phyloP scores from a whole-genome alignment of 2,888 invertebrate genomes.

The Hirtodrosophila trivittata region DNA sequence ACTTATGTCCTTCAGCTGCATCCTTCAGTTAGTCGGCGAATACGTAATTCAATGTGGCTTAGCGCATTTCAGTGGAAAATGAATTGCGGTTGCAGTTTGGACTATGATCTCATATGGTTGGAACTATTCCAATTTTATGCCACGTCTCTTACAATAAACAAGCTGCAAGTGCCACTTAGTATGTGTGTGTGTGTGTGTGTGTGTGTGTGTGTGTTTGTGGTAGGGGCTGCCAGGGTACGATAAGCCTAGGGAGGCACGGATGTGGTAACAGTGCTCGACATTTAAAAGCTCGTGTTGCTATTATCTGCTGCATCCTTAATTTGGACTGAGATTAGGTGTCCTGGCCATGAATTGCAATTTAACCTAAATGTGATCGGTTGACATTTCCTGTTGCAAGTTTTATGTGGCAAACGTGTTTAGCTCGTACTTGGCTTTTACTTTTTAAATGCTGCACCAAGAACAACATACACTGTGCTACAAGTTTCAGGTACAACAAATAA shows the following conservation, averaged over 20 bases:
- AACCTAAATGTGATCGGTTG: conserved; percentile 71
- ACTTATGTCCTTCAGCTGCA: background rate
- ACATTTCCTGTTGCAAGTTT: conserved; percentile 56
- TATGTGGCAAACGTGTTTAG: conserved; percentile 30
- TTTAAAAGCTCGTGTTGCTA: conserved; percentile 1
- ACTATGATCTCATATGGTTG: conserved; percentile 47
- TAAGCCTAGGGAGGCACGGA: conserved; percentile 40
- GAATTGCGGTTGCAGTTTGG: conserved; percentile 53
- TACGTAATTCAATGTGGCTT: conserved; percentile 6
- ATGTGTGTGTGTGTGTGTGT: conserved; percentile 53
- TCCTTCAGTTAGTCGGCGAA: conserved; percentile 3
- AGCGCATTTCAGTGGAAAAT: conserved; percentile 19
- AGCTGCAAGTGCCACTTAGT: conserved; percentile 65
- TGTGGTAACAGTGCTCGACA: background rate
- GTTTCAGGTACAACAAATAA: no score
- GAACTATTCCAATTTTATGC: conserved; percentile 29
- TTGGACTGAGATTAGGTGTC: conserved; percentile 24
- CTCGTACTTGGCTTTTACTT: background rate
- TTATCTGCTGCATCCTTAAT: background rate
- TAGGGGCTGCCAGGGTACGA: conserved; percentile 43
- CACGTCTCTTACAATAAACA: conserved; percentile 50
- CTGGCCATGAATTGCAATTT: conserved; percentile 64
- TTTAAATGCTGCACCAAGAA: background rate
- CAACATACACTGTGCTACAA: background rate
- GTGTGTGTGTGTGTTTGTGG: conserved; percentile 32